These are phyloP conservation scores for Idaea straminata DNA, from an alignment of 2,888 invertebrate species.

Conservation along the genomic window DNA sequence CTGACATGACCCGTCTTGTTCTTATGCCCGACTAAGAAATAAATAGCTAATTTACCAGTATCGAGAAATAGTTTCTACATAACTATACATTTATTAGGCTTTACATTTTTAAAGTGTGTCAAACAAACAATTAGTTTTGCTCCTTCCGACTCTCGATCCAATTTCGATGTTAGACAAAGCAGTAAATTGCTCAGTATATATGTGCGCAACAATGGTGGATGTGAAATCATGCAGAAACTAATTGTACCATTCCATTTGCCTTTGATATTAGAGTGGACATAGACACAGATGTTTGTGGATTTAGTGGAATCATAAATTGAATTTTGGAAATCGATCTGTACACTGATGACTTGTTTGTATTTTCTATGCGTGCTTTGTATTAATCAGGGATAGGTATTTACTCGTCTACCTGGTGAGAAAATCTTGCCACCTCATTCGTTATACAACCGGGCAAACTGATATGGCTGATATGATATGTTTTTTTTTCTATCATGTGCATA, in stretches of 20 bases:
- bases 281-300: not conserved
- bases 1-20: no score
- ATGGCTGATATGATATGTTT: no score
- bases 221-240: constrained; percentile 31
- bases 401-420: not conserved
- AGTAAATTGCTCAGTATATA: not conserved
- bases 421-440: not conserved
- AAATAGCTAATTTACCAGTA: no score
- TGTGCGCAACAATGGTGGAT: constrained; percentile 6
- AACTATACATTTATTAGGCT: not conserved
- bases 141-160: not conserved
- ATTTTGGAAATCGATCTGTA: not conserved
- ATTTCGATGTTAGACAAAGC: not conserved
- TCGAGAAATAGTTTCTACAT: no score
- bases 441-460: no score
- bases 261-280: constrained; percentile 9
- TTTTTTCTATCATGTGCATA: no score
- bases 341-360: not conserved
- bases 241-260: constrained; percentile 18
- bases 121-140: not conserved
- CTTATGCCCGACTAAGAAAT: no score
- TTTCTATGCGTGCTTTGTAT: not conserved
- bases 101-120: not conserved
- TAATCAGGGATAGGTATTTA: not conserved
- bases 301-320: not conserved